Base-by-base conservation (phyloP, 2,888 invertebrate species). In the Cephus rjabovi region DNA sequence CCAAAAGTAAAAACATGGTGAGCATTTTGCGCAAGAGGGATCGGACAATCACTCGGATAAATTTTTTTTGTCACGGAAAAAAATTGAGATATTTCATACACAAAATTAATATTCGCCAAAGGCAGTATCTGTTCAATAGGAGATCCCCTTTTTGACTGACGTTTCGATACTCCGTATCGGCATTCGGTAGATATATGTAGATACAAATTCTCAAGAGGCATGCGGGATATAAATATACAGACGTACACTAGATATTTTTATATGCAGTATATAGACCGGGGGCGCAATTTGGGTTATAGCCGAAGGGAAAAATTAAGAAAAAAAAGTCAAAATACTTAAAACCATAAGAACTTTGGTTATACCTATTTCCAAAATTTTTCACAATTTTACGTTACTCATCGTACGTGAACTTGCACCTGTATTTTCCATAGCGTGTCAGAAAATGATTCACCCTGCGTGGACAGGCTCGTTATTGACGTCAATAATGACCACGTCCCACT, bases 401-500 rank as follows among this genome's bases (percentile, higher is more conserved):
- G 6, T 40, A 15, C 40, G 56, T 2, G 23, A 56, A 6, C 23
- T 23, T 9, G 56, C 23, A 9, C 2, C 23, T 56, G 23, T 9
- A 23, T 1, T 56, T 56, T 56, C 23, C 23, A 9, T 56, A 23
- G 23, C 56, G 1, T 40, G 1, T 15, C 6, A 4, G 1, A 9
- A 40, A 40, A 40, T 40, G 15, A 40, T 40, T 40, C 40, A 15
- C 15, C 40, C 4, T 40, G 40, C 15, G 40, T 40, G 15, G 1
- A 40, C 23, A 15, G 9, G 23, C 56, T 56, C n/a, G 30, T 12
- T 4, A 34, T 69, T 89, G 88, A 88, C 87, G 87, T 88, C 87
- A 88, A 84, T 79, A 82, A 80, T 79, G 87, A 82, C 86, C 88
- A 85, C 85, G 87, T 85, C 85, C 88, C 84, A 89, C 87, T 89